Base-by-base conservation (phyloP, 2,888 invertebrate species). In the Ceriagrion tenellum region DNA sequence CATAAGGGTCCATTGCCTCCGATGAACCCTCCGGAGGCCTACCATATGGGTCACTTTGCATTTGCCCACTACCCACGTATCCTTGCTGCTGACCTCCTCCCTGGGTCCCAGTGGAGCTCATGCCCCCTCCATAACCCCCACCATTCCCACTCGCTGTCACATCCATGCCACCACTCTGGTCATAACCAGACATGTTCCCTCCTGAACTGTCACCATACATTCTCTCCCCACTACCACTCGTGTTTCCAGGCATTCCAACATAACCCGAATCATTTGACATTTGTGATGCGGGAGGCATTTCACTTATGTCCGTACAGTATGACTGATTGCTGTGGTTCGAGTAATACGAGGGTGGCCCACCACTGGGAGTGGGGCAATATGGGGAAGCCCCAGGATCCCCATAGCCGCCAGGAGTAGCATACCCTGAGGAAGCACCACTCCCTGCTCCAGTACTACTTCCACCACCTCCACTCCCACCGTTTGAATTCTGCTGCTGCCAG, bases 401-500 rank as follows among this genome's bases (percentile, higher is more conserved):
- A 47, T 93, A 93, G 6, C 93, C 93, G 26, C 55, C 69, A 16
- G 93, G 93, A 4, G 93, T 93, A 12, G 93, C 93, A 74, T 93
- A 93, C 18, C 93, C 93, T 26, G 93, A 93, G 47, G 93, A 93
- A 69, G 93, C 47, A 74, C 47, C 93, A 93, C 93, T 93, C 8
- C 93, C 93, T 47, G 47, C 93, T 13, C 93, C 93, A 30, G 69
- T 93, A 55, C 74, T 93, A 47, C 93, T 93, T 1, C 69, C 69
- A 93, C 93, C 93, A 69, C 69, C 93, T 40, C 91, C 91, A 93
- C 93, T 93, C 10, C 93, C 93, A 69, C 93, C 93, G 47, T 93
- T 93, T 47, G 93, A 93, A 47, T 93, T 93, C n/a, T 93, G 93
- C 74, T 93, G 93, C 55, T 93, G 93, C 93, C 93, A 93, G 69